phyloP scores from a whole-genome alignment of 1,140 invertebrate species.

The Achatina immaculata region DNA sequence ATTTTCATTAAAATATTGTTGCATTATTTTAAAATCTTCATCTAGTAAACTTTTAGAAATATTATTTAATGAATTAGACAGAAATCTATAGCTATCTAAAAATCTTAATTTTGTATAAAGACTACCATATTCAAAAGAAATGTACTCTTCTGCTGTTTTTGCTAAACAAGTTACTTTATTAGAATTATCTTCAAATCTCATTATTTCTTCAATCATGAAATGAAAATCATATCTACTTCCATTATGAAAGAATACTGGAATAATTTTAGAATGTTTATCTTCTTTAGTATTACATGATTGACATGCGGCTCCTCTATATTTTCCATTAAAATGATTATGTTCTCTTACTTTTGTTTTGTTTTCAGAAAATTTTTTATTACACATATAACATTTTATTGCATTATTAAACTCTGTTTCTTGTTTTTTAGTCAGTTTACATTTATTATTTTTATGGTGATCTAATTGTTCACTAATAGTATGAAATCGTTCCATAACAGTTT shows the following conservation, averaged over 20 bases:
- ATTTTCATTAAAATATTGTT: background rate
- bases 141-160: background rate
- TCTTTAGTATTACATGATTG: slow-evolving; percentile 12
- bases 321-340: too few relatives aligned
- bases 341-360: background rate
- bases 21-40: background rate
- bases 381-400: background rate
- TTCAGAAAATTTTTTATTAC: background rate
- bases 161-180: background rate
- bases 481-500: background rate
- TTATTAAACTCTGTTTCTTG: background rate
- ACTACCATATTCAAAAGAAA: background rate
- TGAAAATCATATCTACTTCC: too few relatives aligned
- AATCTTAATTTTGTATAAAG: background rate
- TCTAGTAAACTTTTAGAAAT: background rate
- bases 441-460: background rate
- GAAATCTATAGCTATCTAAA: background rate
- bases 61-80: background rate
- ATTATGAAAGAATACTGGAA: too few relatives aligned
- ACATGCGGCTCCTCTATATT: background rate
- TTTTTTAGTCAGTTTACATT: background rate
- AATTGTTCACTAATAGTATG: background rate
- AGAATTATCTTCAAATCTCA: background rate
- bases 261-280: background rate
- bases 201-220: background rate